phyloP scores from a whole-genome alignment of 1,140 invertebrate species.

The Nephila pilipes region DNA sequence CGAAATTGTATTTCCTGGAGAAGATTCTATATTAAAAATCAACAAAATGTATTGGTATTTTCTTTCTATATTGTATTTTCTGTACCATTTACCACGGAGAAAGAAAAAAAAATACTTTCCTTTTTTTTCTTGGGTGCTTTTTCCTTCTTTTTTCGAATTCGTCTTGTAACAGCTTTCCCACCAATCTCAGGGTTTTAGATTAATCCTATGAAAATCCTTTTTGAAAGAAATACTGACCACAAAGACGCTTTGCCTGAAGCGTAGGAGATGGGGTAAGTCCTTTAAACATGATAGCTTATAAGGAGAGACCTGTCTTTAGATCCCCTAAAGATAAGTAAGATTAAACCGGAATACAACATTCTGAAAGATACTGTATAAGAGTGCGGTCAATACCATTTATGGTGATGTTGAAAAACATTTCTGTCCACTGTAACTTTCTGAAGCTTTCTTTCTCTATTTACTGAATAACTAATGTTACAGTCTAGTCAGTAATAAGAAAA shows the following conservation, averaged over 20 bases:
- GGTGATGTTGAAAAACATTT: too few species aligned
- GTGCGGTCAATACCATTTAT: too few species aligned
- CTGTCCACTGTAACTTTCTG: too few species aligned
- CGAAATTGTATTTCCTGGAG: too few species aligned
- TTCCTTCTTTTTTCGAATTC: conserved; percentile 7
- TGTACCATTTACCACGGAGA: not conserved
- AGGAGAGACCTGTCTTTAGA: not conserved
- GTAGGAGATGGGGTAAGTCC: conserved; percentile 60
- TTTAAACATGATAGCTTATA: conserved; percentile 58
- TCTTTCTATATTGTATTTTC: not conserved
- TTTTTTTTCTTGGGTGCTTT: not conserved
- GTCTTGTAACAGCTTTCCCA: conserved; percentile 58
- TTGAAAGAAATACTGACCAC: conserved; percentile 56
- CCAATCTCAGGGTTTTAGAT: conserved; percentile 33
- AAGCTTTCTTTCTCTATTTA: too few species aligned
- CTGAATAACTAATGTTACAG: too few species aligned
- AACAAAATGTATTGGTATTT: not conserved
- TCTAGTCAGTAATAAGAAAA: too few species aligned
- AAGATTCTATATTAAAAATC: not conserved
- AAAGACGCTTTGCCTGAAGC: conserved; percentile 22
- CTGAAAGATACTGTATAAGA: not conserved
- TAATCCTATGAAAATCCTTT: conserved; percentile 70
- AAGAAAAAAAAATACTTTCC: not conserved
- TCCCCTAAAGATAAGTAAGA: conserved; percentile 58
- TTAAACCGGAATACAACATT: conserved; percentile 10